phyloP scores from a whole-genome alignment of 2,888 invertebrate genomes.

The Tetramorium bicarinatum region DNA sequence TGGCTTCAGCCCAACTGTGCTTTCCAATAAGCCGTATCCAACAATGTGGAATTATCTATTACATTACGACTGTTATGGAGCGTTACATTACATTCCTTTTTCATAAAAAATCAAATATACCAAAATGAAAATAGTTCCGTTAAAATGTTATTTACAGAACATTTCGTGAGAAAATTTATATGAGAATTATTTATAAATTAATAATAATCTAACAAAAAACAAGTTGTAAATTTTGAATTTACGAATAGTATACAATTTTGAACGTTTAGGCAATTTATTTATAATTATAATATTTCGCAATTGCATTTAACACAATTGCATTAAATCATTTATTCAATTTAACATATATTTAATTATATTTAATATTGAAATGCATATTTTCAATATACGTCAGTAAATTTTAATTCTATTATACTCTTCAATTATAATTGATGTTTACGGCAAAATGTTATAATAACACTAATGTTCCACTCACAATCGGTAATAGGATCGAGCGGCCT shows the following conservation, averaged over 20 bases:
- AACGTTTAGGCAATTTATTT: background rate
- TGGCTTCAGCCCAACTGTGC: background rate
- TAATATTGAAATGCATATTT: slow-evolving; percentile 1
- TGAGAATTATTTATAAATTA: background rate
- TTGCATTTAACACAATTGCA: background rate
- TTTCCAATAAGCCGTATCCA: background rate
- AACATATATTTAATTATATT: background rate
- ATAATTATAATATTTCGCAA: background rate
- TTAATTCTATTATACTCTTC: background rate
- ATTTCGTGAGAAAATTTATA: background rate
- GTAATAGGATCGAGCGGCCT: too few relatives aligned
- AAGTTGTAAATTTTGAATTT: background rate
- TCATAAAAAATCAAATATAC: slow-evolving; percentile 1
- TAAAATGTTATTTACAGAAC: background rate
- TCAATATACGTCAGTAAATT: background rate
- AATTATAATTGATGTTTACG: background rate
- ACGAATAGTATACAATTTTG: background rate
- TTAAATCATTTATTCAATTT: slow-evolving; percentile 12
- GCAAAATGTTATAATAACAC: background rate
- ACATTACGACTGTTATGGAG: background rate
- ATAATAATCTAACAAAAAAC: background rate
- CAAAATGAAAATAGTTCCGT: background rate
- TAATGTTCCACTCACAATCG: background rate
- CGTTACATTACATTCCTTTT: slow-evolving; percentile 1
- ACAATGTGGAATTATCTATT: background rate